Evolutionary conservation across 30 jellyfish, hydroid and myxozoan species (phyloP), one percentile per base, ranked within the genome.

Genomic region (Aurelia aurita): DNA sequence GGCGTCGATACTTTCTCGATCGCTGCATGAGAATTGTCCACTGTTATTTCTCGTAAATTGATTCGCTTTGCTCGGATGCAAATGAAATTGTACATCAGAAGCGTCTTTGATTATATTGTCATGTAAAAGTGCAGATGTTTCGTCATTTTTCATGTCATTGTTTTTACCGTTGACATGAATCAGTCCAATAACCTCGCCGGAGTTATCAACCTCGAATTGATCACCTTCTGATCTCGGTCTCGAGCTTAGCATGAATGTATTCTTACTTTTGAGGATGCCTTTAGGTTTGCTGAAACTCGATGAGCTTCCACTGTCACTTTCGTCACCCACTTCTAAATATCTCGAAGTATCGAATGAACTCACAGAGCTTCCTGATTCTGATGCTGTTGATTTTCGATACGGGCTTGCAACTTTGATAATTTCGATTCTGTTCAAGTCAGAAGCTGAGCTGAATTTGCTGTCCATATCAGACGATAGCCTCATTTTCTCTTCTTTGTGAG

Each of bases 181-280:
- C 16, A 82, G 72, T 16, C 91, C 91, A 12, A 82, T 82, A 20
- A 68, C 84, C 78, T 82, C 91, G 3, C 35, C 59, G 22, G 82
- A 75, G 28, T 65, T 81, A 80, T 47, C 75, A 20, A 39, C 43
- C 22, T 80, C 68, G 34, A 63, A 51, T 5, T 63, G 66, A 51
- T 86, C 89, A n/a, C 95, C 87, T 20, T 74, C 88, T 12, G 88
- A 86, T 62, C 72, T 47, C 69, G 87, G 89, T 46, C 95, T 31
- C 28, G 85, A 66, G 69, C 81, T 65, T 20, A 71, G 51, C 22
- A 86, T 61, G 69, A 74, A 73, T 62, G 20, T 65, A 59, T 28
- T 68, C 32, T 69, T 86, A 62, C 95, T 57, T 62, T 86, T 86
- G 65, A 86, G 65, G 10, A 86, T 86, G 1, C 95, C 89, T 74